phyloP scores from a whole-genome alignment of 2,797 vertebrate genomes.

The Cryptoprocta ferox region DNA sequence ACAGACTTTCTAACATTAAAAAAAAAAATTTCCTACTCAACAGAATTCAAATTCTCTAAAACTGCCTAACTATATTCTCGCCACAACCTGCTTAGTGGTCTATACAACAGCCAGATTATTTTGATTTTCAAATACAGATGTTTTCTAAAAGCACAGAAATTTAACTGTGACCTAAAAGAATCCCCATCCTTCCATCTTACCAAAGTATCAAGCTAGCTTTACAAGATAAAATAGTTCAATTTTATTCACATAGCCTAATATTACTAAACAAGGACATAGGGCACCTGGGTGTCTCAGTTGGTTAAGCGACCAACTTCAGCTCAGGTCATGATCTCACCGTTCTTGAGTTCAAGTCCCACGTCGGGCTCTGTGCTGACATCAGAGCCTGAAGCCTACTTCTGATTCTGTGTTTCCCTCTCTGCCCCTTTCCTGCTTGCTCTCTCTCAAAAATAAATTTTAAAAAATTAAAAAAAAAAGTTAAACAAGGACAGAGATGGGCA shows the following conservation, averaged over 20 bases:
- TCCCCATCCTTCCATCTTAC: slow-evolving; percentile 6
- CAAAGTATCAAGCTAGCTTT: background rate
- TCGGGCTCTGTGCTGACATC: too few relatives aligned
- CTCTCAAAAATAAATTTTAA: too few relatives aligned
- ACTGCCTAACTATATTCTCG: background rate
- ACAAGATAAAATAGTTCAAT: background rate
- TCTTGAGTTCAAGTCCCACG: too few relatives aligned
- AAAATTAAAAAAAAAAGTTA: background rate
- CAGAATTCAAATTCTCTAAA: slow-evolving; percentile 2
- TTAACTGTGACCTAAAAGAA: slow-evolving; percentile 19
- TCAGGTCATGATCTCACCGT: too few relatives aligned
- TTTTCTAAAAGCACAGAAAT: background rate
- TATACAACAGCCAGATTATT: background rate
- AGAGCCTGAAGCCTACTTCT: too few relatives aligned
- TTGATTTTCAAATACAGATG: slow-evolving; percentile 6
- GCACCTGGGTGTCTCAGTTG: too few relatives aligned
- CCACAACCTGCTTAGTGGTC: background rate
- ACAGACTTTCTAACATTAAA: background rate
- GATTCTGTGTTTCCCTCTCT: too few relatives aligned
- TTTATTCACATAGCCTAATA: slow-evolving; percentile 27
- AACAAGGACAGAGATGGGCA: background rate
- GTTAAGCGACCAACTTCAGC: too few relatives aligned
- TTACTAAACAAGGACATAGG: background rate
- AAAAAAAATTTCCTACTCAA: background rate
- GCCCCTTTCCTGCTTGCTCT: too few relatives aligned